phyloP scores from a whole-genome alignment of 2,113 vertebrate genomes.

The Mus spicilegus region DNA sequence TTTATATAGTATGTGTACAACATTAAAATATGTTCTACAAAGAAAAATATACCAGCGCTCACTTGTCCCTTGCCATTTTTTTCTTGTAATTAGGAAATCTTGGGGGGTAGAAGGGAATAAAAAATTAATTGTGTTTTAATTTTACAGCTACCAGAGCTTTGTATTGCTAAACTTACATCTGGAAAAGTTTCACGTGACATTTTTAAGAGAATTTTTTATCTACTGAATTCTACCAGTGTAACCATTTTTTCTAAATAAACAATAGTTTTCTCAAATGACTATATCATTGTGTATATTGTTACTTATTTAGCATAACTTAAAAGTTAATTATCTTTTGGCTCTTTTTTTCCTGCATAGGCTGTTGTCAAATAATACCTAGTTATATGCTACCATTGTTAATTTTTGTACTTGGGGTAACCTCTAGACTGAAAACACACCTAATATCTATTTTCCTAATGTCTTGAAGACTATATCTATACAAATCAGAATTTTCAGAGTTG shows the following conservation, averaged over 20 bases:
- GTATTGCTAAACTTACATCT: conserved; percentile 92
- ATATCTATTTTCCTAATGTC: conserved; percentile 7
- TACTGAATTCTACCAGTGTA: conserved; percentile 98
- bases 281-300: conserved; percentile 88
- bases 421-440: neutral
- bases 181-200: conserved; percentile 93
- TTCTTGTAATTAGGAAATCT: conserved; percentile 92
- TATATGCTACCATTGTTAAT: conserved; percentile 28
- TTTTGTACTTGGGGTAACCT: conserved; percentile 31
- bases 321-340: conserved; percentile 28
- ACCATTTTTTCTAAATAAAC: conserved; percentile 98
- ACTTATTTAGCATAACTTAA: conserved; percentile 80
- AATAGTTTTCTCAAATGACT: conserved; percentile 99
- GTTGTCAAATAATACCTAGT: conserved; percentile 1
- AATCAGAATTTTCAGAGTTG: conserved; percentile 30
- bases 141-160: conserved; percentile 91
- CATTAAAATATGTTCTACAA: conserved; percentile 89
- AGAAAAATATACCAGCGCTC: conserved; percentile 82
- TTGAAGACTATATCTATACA: conserved; percentile 5
- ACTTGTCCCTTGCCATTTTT: conserved; percentile 86
- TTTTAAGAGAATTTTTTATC: conserved; percentile 97
- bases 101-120: conserved; percentile 66
- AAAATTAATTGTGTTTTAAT: conserved; percentile 89
- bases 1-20: conserved; percentile 97
- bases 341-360: neutral